Percentiles rank a stretch among this genome's conserved stretches.
These are phyloP conservation scores for Acleris cristana DNA, from an alignment of 2,888 invertebrate genomes.

Conservation along the genomic window DNA sequence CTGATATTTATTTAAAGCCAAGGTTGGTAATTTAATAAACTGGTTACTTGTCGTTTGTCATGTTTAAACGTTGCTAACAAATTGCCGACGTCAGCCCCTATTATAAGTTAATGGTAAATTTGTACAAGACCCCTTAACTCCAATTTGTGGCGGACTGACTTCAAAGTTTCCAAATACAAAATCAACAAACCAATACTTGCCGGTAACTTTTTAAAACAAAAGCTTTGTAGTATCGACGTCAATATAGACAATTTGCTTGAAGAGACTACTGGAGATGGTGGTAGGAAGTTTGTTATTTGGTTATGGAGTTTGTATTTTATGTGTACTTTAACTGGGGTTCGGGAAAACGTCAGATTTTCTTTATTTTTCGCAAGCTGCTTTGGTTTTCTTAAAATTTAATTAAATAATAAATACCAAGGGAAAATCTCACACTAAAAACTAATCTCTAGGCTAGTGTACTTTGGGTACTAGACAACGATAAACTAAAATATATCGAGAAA, in stretches of 20 bases:
- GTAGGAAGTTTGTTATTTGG: constrained; percentile 10
- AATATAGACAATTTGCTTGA: constrained; percentile 26
- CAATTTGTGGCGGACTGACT: constrained; percentile 12
- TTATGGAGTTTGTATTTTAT: constrained; percentile 9
- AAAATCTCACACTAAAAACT: no score
- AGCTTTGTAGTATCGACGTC: constrained; percentile 24
- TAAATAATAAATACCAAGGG: no score
- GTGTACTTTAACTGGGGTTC: neutral
- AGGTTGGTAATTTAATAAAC: no score
- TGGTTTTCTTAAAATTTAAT: no score
- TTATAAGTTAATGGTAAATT: neutral
- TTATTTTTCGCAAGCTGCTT: no score
- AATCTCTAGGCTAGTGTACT: no score
- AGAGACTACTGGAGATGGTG: constrained; percentile 2
- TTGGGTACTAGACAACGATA: no score
- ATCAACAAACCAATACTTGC: constrained; percentile 25
- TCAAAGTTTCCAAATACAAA: constrained; percentile 23
- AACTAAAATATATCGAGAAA: no score
- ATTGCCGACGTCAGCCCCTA: no score
- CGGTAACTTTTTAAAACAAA: constrained; percentile 34
- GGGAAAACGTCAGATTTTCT: neutral
- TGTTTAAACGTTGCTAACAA: no score
- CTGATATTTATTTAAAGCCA: no score
- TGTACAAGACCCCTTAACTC: constrained; percentile 6
- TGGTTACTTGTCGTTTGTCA: no score